Base-by-base conservation (phyloP, 1,140 invertebrate species). In the Psilanteris sp. region DNA sequence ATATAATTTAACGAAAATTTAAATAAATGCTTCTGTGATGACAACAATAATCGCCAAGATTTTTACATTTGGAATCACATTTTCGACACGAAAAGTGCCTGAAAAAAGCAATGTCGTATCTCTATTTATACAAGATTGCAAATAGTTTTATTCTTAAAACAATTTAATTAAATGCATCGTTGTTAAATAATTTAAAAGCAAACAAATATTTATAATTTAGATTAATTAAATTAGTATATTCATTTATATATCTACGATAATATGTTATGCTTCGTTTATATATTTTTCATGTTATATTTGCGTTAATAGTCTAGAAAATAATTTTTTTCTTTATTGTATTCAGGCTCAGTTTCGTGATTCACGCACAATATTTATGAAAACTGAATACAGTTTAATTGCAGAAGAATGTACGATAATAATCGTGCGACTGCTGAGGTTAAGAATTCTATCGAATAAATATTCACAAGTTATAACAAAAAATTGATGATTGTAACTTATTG, bases 11-110 rank as follows among this genome's bases (percentile, higher is more conserved):
- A 82, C 80, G 81, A 79, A 77, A 82, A 84, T 14, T 55, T 20
- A 36, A 50, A 59, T 9, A 44, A 81, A 88, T 82, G 86, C 87
- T 88, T 88, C 85, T 88, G 86, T 88, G 86, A 88, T 88, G 86
- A 86, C 67, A 80, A 84, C 82, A 84, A 75, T 85, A 82, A 87
- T 83, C 83, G 78, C 84, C 80, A 81, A 57, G 52, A 70, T 64
- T 72, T 64, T 55, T 68, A 24, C 70, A 73, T 73, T 59, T 72
- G 41, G 27, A 61, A 66, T 77, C 43, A 78, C 64, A 57, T 78
- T 70, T 73, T 70, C 64, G 68, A 78, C 68, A 73, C 75, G 68
- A 78, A 77, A 78, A 78, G 75, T 78, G 75, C 75, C 75, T 78
- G 64, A 73, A 70, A 71, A 77, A 71, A 71, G 16, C 39, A 15